Evolutionary conservation across 2,797 vertebrate species (phyloP).

Genomic region (Naso thynnoides): DNA sequence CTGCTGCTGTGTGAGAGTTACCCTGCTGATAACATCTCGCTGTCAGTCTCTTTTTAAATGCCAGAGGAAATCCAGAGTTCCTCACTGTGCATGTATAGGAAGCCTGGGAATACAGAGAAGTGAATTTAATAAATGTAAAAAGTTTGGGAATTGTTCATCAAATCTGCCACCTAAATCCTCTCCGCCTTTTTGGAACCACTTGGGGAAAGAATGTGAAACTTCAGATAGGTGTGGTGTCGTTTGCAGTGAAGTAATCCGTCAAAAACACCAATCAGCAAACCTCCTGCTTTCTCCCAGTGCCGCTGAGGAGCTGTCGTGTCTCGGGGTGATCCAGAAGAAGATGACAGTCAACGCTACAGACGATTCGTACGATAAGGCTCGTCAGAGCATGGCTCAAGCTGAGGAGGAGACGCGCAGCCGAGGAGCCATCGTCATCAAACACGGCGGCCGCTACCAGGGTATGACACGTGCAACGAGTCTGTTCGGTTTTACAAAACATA

Average conservation of each 20-base stretch:
- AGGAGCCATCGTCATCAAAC: slow-evolving; percentile 93
- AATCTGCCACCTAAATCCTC: background rate
- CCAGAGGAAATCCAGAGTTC: slow-evolving; percentile 14
- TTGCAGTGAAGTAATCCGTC: background rate
- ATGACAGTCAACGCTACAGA: slow-evolving; percentile 94
- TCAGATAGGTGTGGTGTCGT: background rate
- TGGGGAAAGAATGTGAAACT: background rate
- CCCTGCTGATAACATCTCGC: slow-evolving; percentile 30
- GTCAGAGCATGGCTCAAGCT: slow-evolving; percentile 92
- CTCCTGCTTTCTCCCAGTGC: slow-evolving; percentile 54
- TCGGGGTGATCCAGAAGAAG: slow-evolving; percentile 91
- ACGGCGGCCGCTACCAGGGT: slow-evolving; percentile 89
- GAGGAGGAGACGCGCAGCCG: slow-evolving; percentile 94
- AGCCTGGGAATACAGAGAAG: slow-evolving; percentile 2
- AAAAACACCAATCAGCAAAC: too few species aligned
- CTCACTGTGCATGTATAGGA: slow-evolving; percentile 2
- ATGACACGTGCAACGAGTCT: slow-evolving; percentile 48
- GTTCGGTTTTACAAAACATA: slow-evolving; percentile 41
- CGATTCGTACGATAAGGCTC: slow-evolving; percentile 94
- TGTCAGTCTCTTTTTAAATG: slow-evolving; percentile 35
- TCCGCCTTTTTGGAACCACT: background rate
- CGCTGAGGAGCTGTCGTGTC: slow-evolving; percentile 69
- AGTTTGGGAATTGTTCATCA: background rate
- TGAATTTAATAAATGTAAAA: slow-evolving; percentile 27
- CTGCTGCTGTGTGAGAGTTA: slow-evolving; percentile 28